phyloP scores from a whole-genome alignment of 2,888 invertebrate species.

The Drosophila tanythrix region DNA sequence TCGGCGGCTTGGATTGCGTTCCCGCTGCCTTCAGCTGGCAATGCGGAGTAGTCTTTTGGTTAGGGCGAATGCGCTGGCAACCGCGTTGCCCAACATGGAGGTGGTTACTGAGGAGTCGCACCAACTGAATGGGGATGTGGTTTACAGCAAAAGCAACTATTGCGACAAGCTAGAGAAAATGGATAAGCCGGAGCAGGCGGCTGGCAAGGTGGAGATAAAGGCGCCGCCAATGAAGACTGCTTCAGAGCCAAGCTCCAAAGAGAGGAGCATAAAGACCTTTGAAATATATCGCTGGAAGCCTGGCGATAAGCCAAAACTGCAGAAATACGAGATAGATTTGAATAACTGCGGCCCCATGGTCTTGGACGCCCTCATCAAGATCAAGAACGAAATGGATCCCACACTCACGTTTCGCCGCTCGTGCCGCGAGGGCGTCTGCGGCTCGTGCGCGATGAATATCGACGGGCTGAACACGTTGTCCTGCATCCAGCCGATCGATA shows the following conservation, averaged over 20 bases:
- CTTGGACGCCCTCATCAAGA: constrained; percentile 96
- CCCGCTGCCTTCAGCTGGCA: neutral
- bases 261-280: constrained; percentile 89
- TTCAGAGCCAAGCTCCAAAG: constrained; percentile 6
- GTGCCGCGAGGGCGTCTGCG: constrained; percentile 99
- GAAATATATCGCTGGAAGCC: constrained; percentile 95
- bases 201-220: neutral
- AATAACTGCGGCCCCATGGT: constrained; percentile 97
- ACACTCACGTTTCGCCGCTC: constrained; percentile 97
- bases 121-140: neutral
- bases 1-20: constrained; percentile 9
- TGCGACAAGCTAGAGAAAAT: neutral
- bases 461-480: constrained; percentile 97
- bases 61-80: neutral
- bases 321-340: constrained; percentile 88
- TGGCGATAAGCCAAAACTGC: constrained; percentile 91
- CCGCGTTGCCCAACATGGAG: neutral
- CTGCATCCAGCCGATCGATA: constrained; percentile 93
- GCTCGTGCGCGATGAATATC: constrained; percentile 99
- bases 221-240: neutral
- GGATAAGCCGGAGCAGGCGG: neutral
- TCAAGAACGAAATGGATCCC: constrained; percentile 98
- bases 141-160: neutral
- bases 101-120: neutral
- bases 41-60: neutral